phyloP scores from a whole-genome alignment of 2,113 vertebrate species.

The Actenoides lindsayi region DNA sequence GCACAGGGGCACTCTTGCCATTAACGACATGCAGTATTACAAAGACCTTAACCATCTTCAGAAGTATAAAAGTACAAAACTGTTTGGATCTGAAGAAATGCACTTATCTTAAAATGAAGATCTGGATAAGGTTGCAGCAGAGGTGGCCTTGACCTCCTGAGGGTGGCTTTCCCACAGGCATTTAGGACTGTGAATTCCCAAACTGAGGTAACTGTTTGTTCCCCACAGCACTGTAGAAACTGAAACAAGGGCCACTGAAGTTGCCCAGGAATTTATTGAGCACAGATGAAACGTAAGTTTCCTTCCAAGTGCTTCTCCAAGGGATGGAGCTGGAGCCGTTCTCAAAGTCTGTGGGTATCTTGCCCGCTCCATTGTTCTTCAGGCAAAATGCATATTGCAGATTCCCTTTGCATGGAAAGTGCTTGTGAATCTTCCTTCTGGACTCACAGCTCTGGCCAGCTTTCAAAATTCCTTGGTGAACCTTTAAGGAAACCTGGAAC shows the following conservation, averaged over 20 bases:
- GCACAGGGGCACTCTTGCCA: not conserved
- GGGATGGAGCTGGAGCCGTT: not conserved
- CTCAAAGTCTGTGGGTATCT: not conserved
- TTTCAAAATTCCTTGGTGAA: not conserved
- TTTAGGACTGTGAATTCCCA: not conserved
- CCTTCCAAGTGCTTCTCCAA: not conserved
- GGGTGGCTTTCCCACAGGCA: not conserved
- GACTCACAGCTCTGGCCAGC: not conserved
- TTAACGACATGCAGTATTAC: not conserved
- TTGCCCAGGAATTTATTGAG: not conserved
- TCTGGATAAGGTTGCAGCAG: not conserved
- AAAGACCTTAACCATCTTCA: not conserved
- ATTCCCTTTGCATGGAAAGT: not conserved
- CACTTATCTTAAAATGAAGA: not conserved
- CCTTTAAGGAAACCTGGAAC: not conserved
- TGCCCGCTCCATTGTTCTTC: accelerated
- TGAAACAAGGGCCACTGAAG: not conserved
- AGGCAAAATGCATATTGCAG: not conserved
- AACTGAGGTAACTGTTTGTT: not conserved
- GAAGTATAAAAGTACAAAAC: not conserved
- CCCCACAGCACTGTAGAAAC: not conserved
- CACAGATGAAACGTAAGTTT: not conserved
- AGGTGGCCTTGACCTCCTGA: not conserved
- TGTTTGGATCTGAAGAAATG: not conserved
- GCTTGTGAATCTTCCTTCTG: not conserved